phyloP scores from a whole-genome alignment of 2,113 vertebrate genomes.

The Cervus canadensis region DNA sequence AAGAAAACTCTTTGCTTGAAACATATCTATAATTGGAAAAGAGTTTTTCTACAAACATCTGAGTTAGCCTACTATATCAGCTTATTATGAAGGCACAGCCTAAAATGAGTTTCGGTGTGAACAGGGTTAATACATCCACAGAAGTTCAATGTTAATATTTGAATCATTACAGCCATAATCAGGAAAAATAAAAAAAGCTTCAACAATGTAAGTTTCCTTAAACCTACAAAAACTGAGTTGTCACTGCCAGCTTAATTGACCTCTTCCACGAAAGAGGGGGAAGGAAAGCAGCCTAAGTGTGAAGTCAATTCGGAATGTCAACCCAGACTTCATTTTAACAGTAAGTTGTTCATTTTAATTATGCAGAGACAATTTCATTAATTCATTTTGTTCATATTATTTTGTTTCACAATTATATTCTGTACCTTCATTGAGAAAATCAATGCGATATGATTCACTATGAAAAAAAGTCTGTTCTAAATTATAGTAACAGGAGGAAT shows the following conservation, averaged over 20 bases:
- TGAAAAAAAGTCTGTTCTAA: neutral
- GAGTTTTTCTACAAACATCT: conserved; percentile 26
- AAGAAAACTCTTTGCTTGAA: neutral
- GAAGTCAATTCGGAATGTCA: neutral
- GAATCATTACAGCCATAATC: neutral
- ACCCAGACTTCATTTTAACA: neutral
- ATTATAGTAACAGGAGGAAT: neutral
- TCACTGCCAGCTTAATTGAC: neutral
- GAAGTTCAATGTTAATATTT: neutral
- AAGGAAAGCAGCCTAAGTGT: neutral
- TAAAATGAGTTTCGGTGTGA: conserved; percentile 28
- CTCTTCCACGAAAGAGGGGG: neutral
- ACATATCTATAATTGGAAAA: conserved; percentile 23
- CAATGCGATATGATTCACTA: neutral
- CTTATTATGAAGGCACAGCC: conserved; percentile 36
- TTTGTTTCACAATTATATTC: conserved; percentile 39
- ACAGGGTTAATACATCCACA: neutral
- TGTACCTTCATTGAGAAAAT: conserved; percentile 35
- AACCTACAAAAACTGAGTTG: conserved; percentile 28
- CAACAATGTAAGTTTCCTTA: neutral
- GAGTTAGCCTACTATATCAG: neutral
- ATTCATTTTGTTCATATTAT: conserved; percentile 11
- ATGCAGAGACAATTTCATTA: conserved; percentile 5
- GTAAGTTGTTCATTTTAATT: conserved; percentile 37
- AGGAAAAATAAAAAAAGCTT: neutral